Base-by-base conservation (phyloP, 1,140 invertebrate species). In the Microplitis demolitor region DNA sequence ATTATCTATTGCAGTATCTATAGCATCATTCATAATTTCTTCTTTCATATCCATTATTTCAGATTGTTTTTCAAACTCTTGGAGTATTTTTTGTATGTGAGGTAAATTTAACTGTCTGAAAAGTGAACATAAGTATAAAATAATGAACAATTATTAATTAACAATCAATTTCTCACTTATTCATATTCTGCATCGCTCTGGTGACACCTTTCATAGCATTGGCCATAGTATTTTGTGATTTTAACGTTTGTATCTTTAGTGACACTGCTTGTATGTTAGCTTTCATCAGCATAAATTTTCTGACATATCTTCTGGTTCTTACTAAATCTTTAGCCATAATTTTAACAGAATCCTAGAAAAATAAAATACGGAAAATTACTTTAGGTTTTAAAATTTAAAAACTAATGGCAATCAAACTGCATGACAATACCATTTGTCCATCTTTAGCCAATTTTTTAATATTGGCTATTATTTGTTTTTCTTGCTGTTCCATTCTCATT, bases 31-130 rank as follows among this genome's bases (percentile, higher is more conserved):
- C 93, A 99, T 99, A 91, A 99, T 98, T 88, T 99, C 98, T 88
- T 99, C 98, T 83, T 99, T 99, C 98, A 99, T 99, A 84, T 99
- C 98, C 98, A 99, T 99, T 72, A 99, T 99, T 88, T 99, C 98
- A 0, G 97, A 97, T 83, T 99, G 98, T 81, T 98, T 99, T 87
- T 99, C 98, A 90, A 99, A 99, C 83, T 99, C 98, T 90, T 97
- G 94, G 82, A 99, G 92, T 79, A 99, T 99, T 84, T 96, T 97
- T 86, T 99, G 98, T 82, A 99, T 99, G 89, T 99, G 97, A 31
- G 98, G 98, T 81, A 99, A 89, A 89, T 99, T 99, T 78, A 99
- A 84, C 89, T 99, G 94, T 56, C 94, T 92, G 74, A 58, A 83
- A 82, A 63, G 37, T 45, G 45, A 76, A 78, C 0, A 75, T 50